Evolutionary conservation across 1,140 invertebrate species (phyloP), one percentile per base, ranked within the genome.

Genomic region (Drosophila littoralis): DNA sequence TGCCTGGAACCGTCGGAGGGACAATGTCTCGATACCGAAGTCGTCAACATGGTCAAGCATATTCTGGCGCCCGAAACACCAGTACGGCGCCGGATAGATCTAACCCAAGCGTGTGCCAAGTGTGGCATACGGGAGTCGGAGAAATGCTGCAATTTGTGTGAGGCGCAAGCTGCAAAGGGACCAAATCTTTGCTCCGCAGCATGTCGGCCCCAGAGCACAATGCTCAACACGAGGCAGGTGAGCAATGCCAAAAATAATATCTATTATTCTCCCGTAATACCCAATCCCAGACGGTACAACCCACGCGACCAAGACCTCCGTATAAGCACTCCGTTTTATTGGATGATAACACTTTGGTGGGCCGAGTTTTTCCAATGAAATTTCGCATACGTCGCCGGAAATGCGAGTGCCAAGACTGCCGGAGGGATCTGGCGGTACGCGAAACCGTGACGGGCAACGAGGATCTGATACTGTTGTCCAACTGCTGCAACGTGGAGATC

Each of bases 401-500:
- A 2, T 55, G 58, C 17, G 54, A 74, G 9, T 86, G 82, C 50
- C 42, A 43, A 7, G 48, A 70, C 2, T 86, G 82, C 15, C 57
- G 64, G 12, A 64, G 7, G 6, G 46, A 79, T 6, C 46, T 79
- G 0, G 63, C 28, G 36, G 8, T 51, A 0, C 60, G 58, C 0
- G 52, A 86, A 60, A 59, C 75, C 0, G 70, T 88, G 7, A 68
- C 82, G 3, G 70, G 40, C 32, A 76, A 42, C 8, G 36, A 46
- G 6, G 75, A 79, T 40, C 40, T 86, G 0, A 43, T 86, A 35
- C 52, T 86, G 3, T 46, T 86, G 6, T 72, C 77, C 3, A 76
- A 73, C 40, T 88, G 82, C 45, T 86, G 82, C 15, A 46, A 46
- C 1, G 68, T 86, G 0, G 48, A 74, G 22, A 65, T 86, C 8